These are phyloP conservation scores for Saxidomus purpurata DNA, from an alignment of 1,140 invertebrate species.

Conservation along the genomic window DNA sequence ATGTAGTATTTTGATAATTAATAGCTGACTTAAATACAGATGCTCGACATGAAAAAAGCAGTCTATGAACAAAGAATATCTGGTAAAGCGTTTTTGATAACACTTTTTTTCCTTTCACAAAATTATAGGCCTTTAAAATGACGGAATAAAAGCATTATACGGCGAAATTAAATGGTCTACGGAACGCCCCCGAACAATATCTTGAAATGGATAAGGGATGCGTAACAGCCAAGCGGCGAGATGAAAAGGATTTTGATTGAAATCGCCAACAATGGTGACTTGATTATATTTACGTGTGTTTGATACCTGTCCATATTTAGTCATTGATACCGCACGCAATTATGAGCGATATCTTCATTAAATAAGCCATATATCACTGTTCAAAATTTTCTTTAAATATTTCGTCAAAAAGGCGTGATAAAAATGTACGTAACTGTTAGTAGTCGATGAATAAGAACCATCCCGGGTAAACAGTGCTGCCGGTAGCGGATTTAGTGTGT, in stretches of 20 bases:
- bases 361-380: conserved; percentile 39
- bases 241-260: conserved; percentile 40
- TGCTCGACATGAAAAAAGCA: neutral
- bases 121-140: neutral
- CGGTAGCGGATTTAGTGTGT: conserved; percentile 1
- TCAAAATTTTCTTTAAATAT: conserved; percentile 26
- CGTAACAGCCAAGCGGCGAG: conserved; percentile 14
- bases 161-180: neutral
- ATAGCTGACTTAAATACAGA: neutral
- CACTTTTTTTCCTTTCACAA: neutral
- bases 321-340: conserved; percentile 27
- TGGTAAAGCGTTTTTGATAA: neutral
- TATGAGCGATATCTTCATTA: conserved; percentile 29
- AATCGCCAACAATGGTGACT: conserved; percentile 30
- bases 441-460: neutral
- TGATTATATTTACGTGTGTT: neutral
- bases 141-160: neutral
- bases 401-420: neutral
- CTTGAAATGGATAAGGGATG: neutral
- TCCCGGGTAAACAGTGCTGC: neutral
- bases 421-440: neutral
- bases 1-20: neutral
- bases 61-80: neutral
- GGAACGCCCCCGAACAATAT: neutral
- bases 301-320: conserved; percentile 17